These are phyloP conservation scores for Silurus asotus DNA, from an alignment of 2,113 vertebrate genomes.

Conservation along the genomic window DNA sequence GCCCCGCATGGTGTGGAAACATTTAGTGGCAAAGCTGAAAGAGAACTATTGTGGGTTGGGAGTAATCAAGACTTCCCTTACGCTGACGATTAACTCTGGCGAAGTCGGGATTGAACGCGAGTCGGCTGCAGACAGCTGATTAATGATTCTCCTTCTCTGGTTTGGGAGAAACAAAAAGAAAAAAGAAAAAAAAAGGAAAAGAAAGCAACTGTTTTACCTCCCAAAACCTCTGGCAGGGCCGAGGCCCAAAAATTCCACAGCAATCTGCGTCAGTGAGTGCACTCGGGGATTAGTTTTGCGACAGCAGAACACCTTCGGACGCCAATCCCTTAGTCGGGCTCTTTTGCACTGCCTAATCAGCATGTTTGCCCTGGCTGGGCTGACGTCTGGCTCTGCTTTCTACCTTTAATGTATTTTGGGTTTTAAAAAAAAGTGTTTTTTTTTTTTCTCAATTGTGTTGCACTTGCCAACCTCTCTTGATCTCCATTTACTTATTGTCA, in stretches of 20 bases:
- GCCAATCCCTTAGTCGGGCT: not conserved
- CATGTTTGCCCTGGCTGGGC: conserved; percentile 15
- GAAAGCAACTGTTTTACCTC: not conserved
- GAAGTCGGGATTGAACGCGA: not conserved
- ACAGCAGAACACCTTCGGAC: conserved; percentile 9
- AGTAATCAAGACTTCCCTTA: conserved; percentile 3
- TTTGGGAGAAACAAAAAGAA: not conserved
- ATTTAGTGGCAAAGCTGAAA: conserved; percentile 3
- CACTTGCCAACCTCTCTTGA: not conserved
- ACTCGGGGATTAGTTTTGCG: conserved; percentile 12
- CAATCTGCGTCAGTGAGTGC: conserved; percentile 15
- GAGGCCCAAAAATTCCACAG: not conserved
- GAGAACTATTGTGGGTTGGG: not conserved
- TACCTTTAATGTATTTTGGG: conserved; percentile 12
- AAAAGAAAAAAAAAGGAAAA: not conserved
- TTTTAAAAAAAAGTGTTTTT: conserved; percentile 30
- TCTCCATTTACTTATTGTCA: conserved; percentile 56
- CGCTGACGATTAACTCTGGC: not conserved
- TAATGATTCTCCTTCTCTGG: not conserved
- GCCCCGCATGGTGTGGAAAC: not conserved
- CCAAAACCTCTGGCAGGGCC: not conserved
- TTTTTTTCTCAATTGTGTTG: not conserved
- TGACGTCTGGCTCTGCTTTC: not conserved
- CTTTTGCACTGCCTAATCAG: conserved; percentile 6
- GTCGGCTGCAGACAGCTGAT: conserved; percentile 15